Conservation (phyloP, 1,140 invertebrate species). For the Vanessa tameamea region DNA sequence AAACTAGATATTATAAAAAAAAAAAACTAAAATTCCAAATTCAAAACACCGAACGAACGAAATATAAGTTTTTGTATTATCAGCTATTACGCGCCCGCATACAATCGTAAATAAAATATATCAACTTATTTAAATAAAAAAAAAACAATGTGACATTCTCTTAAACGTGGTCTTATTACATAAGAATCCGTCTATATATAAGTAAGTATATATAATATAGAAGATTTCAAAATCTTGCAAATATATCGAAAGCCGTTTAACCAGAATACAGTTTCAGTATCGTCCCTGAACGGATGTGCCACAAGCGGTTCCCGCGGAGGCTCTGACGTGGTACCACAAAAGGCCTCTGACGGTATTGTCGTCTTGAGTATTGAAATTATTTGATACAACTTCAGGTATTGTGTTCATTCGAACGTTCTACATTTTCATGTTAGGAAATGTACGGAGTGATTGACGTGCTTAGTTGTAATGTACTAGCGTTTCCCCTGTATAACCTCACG, state of each 20-base stretch:
- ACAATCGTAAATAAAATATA: too few species aligned
- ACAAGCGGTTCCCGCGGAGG: not conserved
- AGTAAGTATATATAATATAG: not conserved
- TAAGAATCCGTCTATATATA: too few species aligned
- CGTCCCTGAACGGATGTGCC: slow-evolving; percentile 4
- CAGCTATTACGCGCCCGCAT: too few species aligned
- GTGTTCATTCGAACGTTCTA: not conserved
- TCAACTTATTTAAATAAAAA: too few species aligned
- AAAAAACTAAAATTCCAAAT: too few species aligned
- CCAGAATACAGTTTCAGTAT: slow-evolving; percentile 9
- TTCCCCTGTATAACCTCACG: too few species aligned
- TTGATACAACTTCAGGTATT: slow-evolving; percentile 15
- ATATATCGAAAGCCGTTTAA: not conserved
- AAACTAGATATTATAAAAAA: too few species aligned
- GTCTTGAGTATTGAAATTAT: slow-evolving; percentile 28
- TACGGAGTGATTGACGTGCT: not conserved
- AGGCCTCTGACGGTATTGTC: slow-evolving; percentile 7
- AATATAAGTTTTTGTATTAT: too few species aligned
- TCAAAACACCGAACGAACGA: too few species aligned
- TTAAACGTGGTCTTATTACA: too few species aligned
- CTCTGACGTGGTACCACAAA: slow-evolving; percentile 6
- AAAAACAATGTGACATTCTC: too few species aligned
- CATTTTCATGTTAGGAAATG: not conserved
- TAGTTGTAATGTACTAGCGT: not conserved
- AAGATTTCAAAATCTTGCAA: not conserved